A percentile compares a stretch with the other conserved stretches of the same genome.
Evolutionary conservation across 2,888 invertebrate genomes (phyloP).

Genomic region (Brachypterus glaber): DNA sequence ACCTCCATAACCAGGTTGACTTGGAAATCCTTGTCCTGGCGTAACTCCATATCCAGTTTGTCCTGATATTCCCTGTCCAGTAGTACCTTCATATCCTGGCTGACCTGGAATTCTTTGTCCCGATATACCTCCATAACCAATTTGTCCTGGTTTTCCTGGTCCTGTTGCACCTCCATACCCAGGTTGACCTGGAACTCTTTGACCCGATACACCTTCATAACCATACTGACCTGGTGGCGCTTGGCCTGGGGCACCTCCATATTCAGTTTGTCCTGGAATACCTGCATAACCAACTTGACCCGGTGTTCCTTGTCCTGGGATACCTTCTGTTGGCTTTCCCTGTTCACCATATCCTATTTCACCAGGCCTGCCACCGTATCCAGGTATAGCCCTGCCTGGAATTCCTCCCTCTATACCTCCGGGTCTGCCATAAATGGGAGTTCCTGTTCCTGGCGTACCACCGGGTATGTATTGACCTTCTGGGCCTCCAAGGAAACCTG

Average conservation of each 20-base stretch:
- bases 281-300: slow-evolving; percentile 6
- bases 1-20: slow-evolving; percentile 7
- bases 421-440: neutral
- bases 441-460: neutral
- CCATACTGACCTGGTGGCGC: slow-evolving; percentile 18
- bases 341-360: slow-evolving; percentile 7
- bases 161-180: slow-evolving; percentile 4
- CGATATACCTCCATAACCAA: slow-evolving; percentile 1
- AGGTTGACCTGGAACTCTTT: slow-evolving; percentile 2
- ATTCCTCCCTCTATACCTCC: slow-evolving; percentile 4
- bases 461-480: slow-evolving; percentile 7
- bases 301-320: neutral
- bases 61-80: slow-evolving; percentile 1
- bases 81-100: slow-evolving; percentile 3
- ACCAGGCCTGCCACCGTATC: slow-evolving; percentile 10
- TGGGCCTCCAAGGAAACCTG: no score
- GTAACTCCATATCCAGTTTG: slow-evolving; percentile 8
- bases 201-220: slow-evolving; percentile 4
- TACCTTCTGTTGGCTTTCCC: neutral
- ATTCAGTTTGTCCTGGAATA: no score
- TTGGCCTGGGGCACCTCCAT: slow-evolving; percentile 12
- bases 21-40: slow-evolving; percentile 12
- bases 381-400: slow-evolving; percentile 2
- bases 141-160: slow-evolving; percentile 6
- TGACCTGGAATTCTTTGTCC: slow-evolving; percentile 5